A percentile compares a stretch with the other conserved stretches of the same genome.
Evolutionary conservation across 2,113 vertebrate species (phyloP).

Genomic region (Acanthisitta chloris): DNA sequence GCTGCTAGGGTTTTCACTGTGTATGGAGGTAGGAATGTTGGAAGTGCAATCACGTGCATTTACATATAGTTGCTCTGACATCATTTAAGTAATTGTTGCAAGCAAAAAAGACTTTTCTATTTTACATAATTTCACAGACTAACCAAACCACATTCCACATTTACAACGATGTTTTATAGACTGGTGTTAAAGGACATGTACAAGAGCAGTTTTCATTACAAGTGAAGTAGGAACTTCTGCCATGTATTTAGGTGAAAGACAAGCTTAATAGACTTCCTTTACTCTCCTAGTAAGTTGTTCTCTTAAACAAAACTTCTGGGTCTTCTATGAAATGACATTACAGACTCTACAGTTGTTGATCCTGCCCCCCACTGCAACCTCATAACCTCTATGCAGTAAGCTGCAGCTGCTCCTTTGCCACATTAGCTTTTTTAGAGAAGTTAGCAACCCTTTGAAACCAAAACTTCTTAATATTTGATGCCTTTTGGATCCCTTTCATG

Average conservation of each 20-base stretch:
- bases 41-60: not conserved
- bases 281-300: not conserved
- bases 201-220: not conserved
- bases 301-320: not conserved
- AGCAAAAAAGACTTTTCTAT: not conserved
- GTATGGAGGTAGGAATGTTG: accelerated
- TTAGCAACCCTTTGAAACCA: slow-evolving; percentile 42
- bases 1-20: not conserved
- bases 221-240: not conserved
- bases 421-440: slow-evolving; percentile 1
- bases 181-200: not conserved
- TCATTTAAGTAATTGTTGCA: not conserved
- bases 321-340: not conserved
- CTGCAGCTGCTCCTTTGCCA: slow-evolving; percentile 45
- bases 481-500: slow-evolving; percentile 45
- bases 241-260: not conserved
- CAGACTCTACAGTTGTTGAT: not conserved
- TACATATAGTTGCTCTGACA: not conserved
- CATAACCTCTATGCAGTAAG: not conserved
- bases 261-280: not conserved
- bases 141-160: not conserved
- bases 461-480: slow-evolving; percentile 32
- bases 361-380: not conserved
- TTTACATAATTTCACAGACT: not conserved
- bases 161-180: not conserved